Percentiles rank a stretch among this genome's conserved stretches.
Conservation (phyloP, 2,888 invertebrate species). For the Liodrosophila aerea region DNA sequence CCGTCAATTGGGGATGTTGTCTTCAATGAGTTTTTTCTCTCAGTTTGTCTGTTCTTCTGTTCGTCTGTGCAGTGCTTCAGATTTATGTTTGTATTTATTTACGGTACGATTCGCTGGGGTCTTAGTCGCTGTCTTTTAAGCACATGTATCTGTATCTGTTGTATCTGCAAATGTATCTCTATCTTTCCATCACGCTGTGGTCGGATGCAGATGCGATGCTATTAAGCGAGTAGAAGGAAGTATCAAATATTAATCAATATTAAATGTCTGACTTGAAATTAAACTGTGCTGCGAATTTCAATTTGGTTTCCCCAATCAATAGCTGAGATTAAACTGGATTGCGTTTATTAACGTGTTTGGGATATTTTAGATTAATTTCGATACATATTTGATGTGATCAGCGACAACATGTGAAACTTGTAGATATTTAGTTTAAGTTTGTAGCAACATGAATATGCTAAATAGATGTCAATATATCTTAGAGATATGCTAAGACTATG, state of each 20-base stretch:
- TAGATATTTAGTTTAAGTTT: constrained; percentile 3
- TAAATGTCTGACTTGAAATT: constrained; percentile 61
- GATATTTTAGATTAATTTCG: constrained; percentile 5
- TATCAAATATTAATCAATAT: constrained; percentile 65
- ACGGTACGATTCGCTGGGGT: constrained; percentile 52
- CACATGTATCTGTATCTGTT: constrained; percentile 30
- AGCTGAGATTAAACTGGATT: constrained; percentile 3
- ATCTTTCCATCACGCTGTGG: constrained; percentile 53
- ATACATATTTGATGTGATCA: constrained; percentile 7
- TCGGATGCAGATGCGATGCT: constrained; percentile 42
- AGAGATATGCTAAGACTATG: not conserved
- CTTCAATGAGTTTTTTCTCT: constrained; percentile 64
- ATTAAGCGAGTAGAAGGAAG: constrained; percentile 41
- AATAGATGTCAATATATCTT: not conserved
- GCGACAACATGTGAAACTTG: not conserved
- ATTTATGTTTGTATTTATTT: constrained; percentile 77
- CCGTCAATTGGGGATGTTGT: constrained; percentile 80
- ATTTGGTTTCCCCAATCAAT: constrained; percentile 38
- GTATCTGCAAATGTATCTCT: constrained; percentile 31
- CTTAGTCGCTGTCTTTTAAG: constrained; percentile 26
- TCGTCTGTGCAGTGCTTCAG: constrained; percentile 37
- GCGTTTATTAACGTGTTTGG: not conserved
- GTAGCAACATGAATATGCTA: too few species aligned
- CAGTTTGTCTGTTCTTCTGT: not conserved
- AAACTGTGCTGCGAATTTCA: constrained; percentile 51